Base-by-base conservation (phyloP, 2,888 invertebrate genomes). In the Nymphalis polychloros region DNA sequence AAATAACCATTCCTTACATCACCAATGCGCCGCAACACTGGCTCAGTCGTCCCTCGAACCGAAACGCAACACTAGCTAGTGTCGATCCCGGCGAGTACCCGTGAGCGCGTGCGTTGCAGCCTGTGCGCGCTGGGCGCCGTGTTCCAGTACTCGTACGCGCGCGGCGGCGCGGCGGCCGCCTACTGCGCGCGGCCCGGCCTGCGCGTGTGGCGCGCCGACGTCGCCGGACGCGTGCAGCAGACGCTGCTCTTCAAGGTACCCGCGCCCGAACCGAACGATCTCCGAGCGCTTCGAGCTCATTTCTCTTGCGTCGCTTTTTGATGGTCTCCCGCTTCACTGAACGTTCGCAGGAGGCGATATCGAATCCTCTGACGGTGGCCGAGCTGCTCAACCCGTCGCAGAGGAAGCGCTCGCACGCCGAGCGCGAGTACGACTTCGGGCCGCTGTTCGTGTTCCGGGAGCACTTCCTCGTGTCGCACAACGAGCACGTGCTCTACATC, bases 151-250 rank as follows among this genome's bases (percentile, higher is more conserved):
- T 93, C 93, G 81, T 93, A 94, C 80, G 89, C 93, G 64, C 85
- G 88, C 67, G 92, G 91, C 62, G 97, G 76, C 96, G 97, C 97
- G 93, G 96, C 47, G 94, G 87, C 94, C 64, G 93, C 97, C 64
- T 97, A 95, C 88, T 96, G 97, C 79, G 95, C 96, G 63, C 94
- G 98, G 46, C 96, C 97, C 20, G 97, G 97, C 8, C 92, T 96
- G 70, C 93, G 98, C 50, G 92, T 98, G 76, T 98, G 98, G 98
- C 93, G 96, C 68, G 95, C 97, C 0, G 95, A 96, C 87, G 84
- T 92, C 27, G 83, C 89, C 47, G 98, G 98, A 1, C 94, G 94
- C 72, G 98, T 98, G n/a, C 93, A 94, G 65, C 96, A 96, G 87
- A 98, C 98, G 0, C 90, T 97, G 59, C 93, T 98, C 31, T 97